Evolutionary conservation across 2,888 invertebrate species (phyloP).

Genomic region (Xestia rhomboidea): DNA sequence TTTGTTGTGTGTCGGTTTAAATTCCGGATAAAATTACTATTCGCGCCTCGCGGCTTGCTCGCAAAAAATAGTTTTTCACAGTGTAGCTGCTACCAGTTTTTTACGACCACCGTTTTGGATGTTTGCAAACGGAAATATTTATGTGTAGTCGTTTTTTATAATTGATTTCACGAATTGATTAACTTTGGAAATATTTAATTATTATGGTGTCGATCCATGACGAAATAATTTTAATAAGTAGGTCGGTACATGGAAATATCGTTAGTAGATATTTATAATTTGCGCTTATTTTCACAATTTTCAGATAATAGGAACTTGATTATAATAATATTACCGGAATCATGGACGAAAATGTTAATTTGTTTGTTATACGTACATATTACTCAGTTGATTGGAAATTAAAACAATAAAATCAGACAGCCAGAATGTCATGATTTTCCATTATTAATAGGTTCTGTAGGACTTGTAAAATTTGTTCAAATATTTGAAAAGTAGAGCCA

Average conservation of each 20-base stretch:
- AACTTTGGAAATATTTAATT: neutral
- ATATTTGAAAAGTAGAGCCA: constrained; percentile 52
- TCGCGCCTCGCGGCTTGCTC: constrained; percentile 47
- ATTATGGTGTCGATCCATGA: neutral
- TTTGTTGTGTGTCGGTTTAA: constrained; percentile 51
- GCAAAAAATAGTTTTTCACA: constrained; percentile 47
- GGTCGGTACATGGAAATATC: neutral
- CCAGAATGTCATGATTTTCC: constrained; percentile 30
- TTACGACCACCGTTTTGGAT: constrained; percentile 26
- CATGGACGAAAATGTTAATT: constrained; percentile 27
- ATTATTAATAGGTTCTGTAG: constrained; percentile 25
- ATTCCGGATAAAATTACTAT: constrained; percentile 63
- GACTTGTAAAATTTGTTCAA: constrained; percentile 37
- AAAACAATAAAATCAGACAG: constrained; percentile 16
- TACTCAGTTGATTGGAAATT: constrained; percentile 23
- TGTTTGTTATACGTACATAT: constrained; percentile 12
- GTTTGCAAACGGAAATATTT: constrained; percentile 40
- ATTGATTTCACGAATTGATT: constrained; percentile 28
- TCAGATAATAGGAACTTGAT: constrained; percentile 15
- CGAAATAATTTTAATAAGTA: neutral
- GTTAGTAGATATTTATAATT: neutral
- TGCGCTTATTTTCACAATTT: constrained; percentile 15
- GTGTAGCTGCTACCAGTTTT: constrained; percentile 36
- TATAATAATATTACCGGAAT: constrained; percentile 22
- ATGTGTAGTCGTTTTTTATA: constrained; percentile 1